Conservation (phyloP, 2,888 invertebrate genomes). For the Lasioglossum zephyrum region DNA sequence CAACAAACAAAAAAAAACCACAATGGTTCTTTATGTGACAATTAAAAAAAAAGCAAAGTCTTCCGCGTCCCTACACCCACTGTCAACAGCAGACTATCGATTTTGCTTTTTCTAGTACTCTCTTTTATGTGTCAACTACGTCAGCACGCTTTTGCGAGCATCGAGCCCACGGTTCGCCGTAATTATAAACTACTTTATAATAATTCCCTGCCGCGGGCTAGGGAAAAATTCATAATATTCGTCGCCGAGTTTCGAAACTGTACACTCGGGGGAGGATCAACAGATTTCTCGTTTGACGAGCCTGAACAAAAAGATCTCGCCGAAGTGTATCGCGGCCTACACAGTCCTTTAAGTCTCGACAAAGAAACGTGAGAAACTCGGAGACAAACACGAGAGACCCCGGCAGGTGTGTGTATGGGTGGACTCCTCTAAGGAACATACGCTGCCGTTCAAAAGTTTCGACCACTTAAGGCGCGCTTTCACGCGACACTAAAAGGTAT, state of each 20-base stretch:
- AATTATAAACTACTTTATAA: slow-evolving; percentile 7
- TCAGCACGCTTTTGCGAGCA: background rate
- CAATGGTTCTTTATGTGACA: background rate
- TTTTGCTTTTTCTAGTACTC: background rate
- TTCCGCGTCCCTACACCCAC: background rate
- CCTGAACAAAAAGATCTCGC: background rate
- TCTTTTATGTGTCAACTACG: background rate
- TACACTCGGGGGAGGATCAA: no score
- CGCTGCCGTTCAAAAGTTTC: background rate
- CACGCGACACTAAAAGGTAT: background rate
- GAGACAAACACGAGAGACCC: background rate
- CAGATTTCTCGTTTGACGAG: background rate
- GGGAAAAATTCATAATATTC: background rate
- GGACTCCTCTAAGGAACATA: background rate
- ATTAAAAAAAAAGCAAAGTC: background rate
- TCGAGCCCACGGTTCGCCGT: background rate
- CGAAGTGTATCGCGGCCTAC: background rate
- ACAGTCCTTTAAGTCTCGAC: background rate
- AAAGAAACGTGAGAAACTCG: background rate
- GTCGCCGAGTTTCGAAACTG: background rate
- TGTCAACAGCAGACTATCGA: background rate
- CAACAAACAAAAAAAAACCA: background rate
- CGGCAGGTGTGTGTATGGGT: background rate
- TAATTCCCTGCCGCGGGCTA: background rate
- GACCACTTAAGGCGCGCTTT: background rate